phyloP scores from a whole-genome alignment of 2,797 vertebrate species.

The Pagetopsis macropterus region DNA sequence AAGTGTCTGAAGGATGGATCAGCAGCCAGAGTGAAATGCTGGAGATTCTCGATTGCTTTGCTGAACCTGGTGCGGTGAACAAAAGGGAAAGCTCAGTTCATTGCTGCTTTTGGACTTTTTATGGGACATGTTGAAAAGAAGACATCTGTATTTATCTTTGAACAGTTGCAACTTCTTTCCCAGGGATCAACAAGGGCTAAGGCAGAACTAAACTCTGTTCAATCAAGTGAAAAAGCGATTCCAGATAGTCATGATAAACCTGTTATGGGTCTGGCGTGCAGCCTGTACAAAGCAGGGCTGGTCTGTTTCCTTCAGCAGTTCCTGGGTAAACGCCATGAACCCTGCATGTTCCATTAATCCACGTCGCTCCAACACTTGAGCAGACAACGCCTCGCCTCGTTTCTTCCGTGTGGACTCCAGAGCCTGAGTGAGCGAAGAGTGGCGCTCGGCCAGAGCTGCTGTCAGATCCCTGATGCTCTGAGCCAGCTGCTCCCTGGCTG shows the following conservation, averaged over 20 bases:
- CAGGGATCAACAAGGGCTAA: background rate
- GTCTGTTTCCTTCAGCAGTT: slow-evolving; percentile 95
- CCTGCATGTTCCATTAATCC: slow-evolving; percentile 92
- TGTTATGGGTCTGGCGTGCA: slow-evolving; percentile 91
- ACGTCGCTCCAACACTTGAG: slow-evolving; percentile 90
- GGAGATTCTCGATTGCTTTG: slow-evolving; percentile 90
- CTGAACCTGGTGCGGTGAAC: slow-evolving; percentile 81
- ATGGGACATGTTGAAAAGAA: background rate
- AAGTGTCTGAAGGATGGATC: slow-evolving; percentile 93
- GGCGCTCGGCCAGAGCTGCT: slow-evolving; percentile 89
- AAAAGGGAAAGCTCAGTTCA: background rate
- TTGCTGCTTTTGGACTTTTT: background rate
- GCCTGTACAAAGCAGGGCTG: slow-evolving; percentile 95
- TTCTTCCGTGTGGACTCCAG: slow-evolving; percentile 90
- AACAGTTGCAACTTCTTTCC: background rate
- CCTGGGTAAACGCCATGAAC: slow-evolving; percentile 92
- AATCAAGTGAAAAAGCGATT: background rate
- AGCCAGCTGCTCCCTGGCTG: slow-evolving; percentile 91
- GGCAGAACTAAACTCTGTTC: background rate
- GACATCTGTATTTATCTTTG: background rate
- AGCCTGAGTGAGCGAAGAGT: slow-evolving; percentile 85
- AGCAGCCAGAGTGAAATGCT: slow-evolving; percentile 89
- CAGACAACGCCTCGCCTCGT: slow-evolving; percentile 84
- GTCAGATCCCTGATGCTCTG: slow-evolving; percentile 91
- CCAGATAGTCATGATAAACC: slow-evolving; percentile 74